Base-by-base conservation (phyloP, 2,797 vertebrate genomes). In the Argyrosomus regius region DNA sequence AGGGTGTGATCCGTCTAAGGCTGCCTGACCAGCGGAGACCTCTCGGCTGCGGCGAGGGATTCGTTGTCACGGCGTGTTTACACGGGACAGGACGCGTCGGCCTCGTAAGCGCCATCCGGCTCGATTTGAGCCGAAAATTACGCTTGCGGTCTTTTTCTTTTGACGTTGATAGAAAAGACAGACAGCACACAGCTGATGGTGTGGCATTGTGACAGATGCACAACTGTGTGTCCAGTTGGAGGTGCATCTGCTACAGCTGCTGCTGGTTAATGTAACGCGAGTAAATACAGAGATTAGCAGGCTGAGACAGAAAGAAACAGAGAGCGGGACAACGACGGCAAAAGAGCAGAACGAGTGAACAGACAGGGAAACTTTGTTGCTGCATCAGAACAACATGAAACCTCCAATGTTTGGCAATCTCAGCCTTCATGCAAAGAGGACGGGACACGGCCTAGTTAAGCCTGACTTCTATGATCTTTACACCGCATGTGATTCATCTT, bases 171-270 rank as follows among this genome's bases (percentile, higher is more conserved):
- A 50, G 53, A 49, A 63, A 53, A 58, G 49, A 28, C 31, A 26
- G 52, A 39, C 56, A 3, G 59, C 69, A 6, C 28, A 54, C 56
- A 24, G 16, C 82, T 56, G 75, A 77, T 11, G 14, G 39, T 49
- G 59, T 28, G 68, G 46, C 60, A 26, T 28, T 45, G 24, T 53
- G 69, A 76, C 80, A 75, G 69, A 72, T 46, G 74, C 72, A 69
- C 50, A 26, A 62, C 20, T 22, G 45, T 57, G 28, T 13, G 53
- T 69, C 65, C 69, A 62, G 65, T 58, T 59, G 65, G 80, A 80
- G n/a, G 24, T 66, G 58, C 74, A 76, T 86, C 87, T 84, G 81
- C 73, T 81, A n/a, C 65, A 75, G 70, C 76, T 77, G 81, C 41
- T 60, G 81, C 41, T 53, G 68, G 20, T 49, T 57, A 24, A 53